Evolutionary conservation across 1,140 invertebrate genomes (phyloP), one percentile per base, ranked within the genome.

Genomic region (Drosophila kohkoa): DNA sequence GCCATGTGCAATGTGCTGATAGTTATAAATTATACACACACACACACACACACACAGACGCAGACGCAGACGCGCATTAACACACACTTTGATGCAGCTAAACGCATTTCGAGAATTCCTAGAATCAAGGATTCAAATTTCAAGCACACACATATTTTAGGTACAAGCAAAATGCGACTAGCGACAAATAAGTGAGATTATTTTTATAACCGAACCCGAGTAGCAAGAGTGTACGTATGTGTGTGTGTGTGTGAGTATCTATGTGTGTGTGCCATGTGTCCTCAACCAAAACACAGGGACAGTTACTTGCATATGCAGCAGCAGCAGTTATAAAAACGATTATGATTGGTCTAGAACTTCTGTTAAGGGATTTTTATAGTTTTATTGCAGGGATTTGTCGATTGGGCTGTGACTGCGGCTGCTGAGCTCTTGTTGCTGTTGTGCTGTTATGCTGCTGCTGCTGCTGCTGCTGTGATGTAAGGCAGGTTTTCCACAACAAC

Each of bases 121-220:
- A 81, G 85, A 89, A 89, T 89, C 81, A 89, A 89, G 85, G 85
- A 89, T 89, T 90, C 85, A 86, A 89, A 90, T 88, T 88, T 89
- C 85, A 89, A 68, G 78, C 75, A 25, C 20, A 25, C 20, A 77
- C 75, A 77, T 28, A 69, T 79, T 59, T 55, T 79, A 71, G 76
- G 73, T 72, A 73, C 72, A 60, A 64, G 54, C n/a, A 45, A 32
- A 69, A 72, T 73, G 54, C 43, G 51, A 54, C 51, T 69, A 85
- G 85, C 85, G 85, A 89, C 83, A 88, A 88, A 90, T 88, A 88
- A 88, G 86, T 88, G 75, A 89, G 86, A 89, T 89, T 89, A 89
- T 89, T 88, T 88, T 88, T 88, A 88, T 88, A 88, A 85, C 85
- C 75, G 68, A 58, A 89, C 66, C 83, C 73, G 49, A 58, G 49